Evolutionary conservation across 1,140 invertebrate genomes (phyloP).

Genomic region (Pseudobourletiella spinata): DNA sequence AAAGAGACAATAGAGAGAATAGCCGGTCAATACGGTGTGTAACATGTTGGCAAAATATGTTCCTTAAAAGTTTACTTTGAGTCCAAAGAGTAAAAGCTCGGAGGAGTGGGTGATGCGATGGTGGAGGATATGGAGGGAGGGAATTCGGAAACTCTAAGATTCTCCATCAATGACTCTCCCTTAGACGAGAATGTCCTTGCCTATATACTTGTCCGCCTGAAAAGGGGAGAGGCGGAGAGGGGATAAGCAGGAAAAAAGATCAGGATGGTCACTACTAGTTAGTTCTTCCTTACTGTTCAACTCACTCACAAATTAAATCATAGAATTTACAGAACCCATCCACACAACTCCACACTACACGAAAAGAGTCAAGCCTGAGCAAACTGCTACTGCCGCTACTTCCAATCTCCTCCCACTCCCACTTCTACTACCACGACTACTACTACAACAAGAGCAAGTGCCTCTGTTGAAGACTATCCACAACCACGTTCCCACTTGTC

Average conservation of each 20-base stretch:
- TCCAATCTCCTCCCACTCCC: too few species aligned
- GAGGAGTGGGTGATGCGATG: too few species aligned
- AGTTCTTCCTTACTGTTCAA: not conserved
- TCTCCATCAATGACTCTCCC: not conserved
- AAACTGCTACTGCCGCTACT: too few species aligned
- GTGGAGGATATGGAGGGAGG: too few species aligned
- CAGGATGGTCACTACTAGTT: not conserved
- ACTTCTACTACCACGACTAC: too few species aligned
- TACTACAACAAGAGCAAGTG: too few species aligned
- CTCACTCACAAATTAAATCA: not conserved
- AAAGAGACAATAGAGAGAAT: not conserved
- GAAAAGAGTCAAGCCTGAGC: too few species aligned
- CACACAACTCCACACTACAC: too few species aligned
- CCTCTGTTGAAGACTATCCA: too few species aligned
- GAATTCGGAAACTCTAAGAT: too few species aligned
- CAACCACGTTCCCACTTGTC: too few species aligned
- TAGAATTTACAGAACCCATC: not conserved
- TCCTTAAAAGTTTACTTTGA: not conserved
- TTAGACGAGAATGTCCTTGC: not conserved
- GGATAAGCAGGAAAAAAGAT: not conserved
- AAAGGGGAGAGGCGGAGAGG: not conserved
- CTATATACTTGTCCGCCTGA: not conserved
- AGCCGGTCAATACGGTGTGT: not conserved
- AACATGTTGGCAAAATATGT: not conserved
- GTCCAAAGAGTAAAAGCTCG: not conserved